phyloP scores from a whole-genome alignment of 2,888 invertebrate species.

The Rhopalosiphum nymphaeae region DNA sequence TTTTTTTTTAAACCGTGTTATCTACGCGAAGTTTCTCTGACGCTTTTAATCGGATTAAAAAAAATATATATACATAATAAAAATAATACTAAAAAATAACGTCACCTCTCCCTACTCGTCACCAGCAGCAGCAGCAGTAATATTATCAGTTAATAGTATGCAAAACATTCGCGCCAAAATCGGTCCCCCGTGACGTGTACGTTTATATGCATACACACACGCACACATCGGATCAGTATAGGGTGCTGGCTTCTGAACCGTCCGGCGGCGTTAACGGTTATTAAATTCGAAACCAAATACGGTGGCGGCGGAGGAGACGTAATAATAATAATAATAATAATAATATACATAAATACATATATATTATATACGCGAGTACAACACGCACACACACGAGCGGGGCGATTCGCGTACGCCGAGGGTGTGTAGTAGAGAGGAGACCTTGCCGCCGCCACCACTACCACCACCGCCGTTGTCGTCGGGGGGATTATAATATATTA shows the following conservation, averaged over 20 bases:
- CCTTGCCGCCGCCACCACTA: not conserved
- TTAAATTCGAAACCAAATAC: slow-evolving; percentile 61
- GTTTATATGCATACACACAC: not conserved
- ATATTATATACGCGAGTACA: not conserved
- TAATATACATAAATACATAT: not conserved
- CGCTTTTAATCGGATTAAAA: slow-evolving; percentile 56
- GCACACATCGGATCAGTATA: not conserved
- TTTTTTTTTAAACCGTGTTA: slow-evolving; percentile 39
- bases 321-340: slow-evolving; percentile 23
- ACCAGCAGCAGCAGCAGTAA: not conserved
- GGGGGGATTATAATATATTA: slow-evolving; percentile 46
- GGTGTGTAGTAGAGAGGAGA: slow-evolving; percentile 1
- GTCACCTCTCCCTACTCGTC: not conserved
- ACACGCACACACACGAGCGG: not conserved
- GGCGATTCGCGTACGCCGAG: not conserved
- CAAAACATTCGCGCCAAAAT: slow-evolving; percentile 60
- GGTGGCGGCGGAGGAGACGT: slow-evolving; percentile 15
- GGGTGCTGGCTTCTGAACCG: slow-evolving; percentile 26
- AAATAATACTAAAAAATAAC: slow-evolving; percentile 14
- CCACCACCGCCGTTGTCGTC: not conserved
- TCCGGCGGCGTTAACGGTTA: slow-evolving; percentile 49
- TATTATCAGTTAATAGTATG: slow-evolving; percentile 60
- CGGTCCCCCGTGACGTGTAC: slow-evolving; percentile 38
- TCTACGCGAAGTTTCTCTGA: slow-evolving; percentile 28
- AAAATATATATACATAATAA: slow-evolving; percentile 18